These are phyloP conservation scores for Caerostris extrusa DNA, from an alignment of 1,140 invertebrate genomes.

Conservation along the genomic window DNA sequence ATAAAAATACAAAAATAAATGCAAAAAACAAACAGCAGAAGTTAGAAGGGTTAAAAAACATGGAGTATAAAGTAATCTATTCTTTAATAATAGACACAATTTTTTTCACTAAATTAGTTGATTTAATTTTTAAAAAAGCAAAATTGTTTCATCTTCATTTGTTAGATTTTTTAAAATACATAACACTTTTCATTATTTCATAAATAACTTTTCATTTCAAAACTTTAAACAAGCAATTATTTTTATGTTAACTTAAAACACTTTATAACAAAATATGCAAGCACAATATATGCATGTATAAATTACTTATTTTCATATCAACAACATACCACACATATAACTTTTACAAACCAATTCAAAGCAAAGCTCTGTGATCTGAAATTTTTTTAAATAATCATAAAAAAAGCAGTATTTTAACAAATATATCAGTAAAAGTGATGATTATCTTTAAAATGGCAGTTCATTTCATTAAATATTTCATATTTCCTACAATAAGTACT, in stretches of 20 bases:
- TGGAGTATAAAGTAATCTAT: constrained; percentile 57
- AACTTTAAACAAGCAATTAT: neutral
- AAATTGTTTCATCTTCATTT: neutral
- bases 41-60: constrained; percentile 27
- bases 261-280: neutral
- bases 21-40: constrained; percentile 44
- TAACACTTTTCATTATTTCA: neutral
- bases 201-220: neutral
- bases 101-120: neutral
- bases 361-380: neutral
- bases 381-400: neutral
- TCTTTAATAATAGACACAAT: neutral
- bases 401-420: neutral
- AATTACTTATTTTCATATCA: neutral
- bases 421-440: neutral
- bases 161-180: neutral
- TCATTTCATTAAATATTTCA: neutral
- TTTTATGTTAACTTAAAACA: neutral
- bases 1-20: constrained; percentile 62
- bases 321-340: neutral
- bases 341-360: neutral
- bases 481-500: neutral
- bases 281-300: neutral
- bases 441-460: neutral
- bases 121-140: neutral